Conservation (phyloP, 2,888 invertebrate species). For the Andrena praecox region DNA sequence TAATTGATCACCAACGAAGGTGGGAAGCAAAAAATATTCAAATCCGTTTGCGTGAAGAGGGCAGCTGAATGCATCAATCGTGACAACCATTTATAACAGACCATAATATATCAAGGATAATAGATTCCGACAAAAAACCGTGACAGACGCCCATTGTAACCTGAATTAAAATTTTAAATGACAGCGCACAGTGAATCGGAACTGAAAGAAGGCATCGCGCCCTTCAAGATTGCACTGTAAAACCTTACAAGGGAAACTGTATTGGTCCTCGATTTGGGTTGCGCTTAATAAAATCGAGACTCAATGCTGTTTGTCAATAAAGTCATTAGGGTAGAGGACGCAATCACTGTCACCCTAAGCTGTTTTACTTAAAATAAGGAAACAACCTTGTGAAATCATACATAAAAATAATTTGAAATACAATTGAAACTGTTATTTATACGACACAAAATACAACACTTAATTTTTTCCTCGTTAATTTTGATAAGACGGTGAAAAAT, state of each 20-base stretch:
- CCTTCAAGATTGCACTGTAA: neutral
- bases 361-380: no score
- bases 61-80: slow-evolving; percentile 11
- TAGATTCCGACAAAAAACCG: neutral
- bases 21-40: neutral
- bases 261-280: no score
- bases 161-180: neutral
- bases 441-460: no score
- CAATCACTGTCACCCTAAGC: no score
- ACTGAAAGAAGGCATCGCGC: neutral
- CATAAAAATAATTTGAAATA: no score
- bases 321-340: no score
- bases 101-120: slow-evolving; percentile 3
- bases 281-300: no score
- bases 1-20: neutral
- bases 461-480: no score
- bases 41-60: neutral
- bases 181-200: neutral
- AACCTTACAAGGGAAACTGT: neutral
- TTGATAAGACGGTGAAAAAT: no score
- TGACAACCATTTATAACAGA: neutral
- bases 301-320: no score
- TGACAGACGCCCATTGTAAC: neutral
- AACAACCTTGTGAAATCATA: no score
- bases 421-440: no score